These are phyloP conservation scores for Chrysogorgia sp. DNA, from an alignment of 92 coral and sea anemone species.

Conservation along the genomic window DNA sequence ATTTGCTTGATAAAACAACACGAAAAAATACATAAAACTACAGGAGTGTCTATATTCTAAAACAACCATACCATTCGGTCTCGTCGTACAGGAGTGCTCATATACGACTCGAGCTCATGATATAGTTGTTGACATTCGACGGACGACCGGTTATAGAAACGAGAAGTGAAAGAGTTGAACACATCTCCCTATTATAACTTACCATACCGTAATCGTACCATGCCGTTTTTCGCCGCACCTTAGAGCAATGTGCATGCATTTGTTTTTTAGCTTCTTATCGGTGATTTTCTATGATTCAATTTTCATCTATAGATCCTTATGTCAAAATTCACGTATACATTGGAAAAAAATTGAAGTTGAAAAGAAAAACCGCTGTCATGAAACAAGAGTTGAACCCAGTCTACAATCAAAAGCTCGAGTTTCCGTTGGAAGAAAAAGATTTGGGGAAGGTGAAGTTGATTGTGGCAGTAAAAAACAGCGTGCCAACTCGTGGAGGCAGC, in stretches of 20 bases:
- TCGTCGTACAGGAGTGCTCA: no score
- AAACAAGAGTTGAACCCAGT: constrained; percentile 85
- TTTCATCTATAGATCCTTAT: constrained; percentile 66
- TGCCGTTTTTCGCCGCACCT: background rate
- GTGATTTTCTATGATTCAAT: background rate
- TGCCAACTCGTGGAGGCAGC: constrained; percentile 45
- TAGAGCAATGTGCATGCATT: no score
- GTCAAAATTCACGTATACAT: constrained; percentile 90
- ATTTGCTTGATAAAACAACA: no score
- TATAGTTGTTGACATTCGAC: no score
- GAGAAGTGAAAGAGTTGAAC: background rate
- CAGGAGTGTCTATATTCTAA: no score
- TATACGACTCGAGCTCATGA: no score
- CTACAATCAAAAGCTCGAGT: constrained; percentile 94
- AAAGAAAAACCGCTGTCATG: constrained; percentile 79
- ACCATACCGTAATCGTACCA: background rate
- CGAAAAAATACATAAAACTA: no score
- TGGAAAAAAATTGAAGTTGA: constrained; percentile 87
- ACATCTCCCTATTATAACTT: background rate
- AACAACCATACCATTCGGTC: no score
- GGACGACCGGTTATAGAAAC: background rate
- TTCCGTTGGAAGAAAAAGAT: constrained; percentile 78
- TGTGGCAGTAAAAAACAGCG: constrained; percentile 76
- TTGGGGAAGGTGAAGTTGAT: constrained; percentile 79
- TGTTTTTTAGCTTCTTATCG: background rate